Evolutionary conservation across 2,888 invertebrate genomes (phyloP).

Genomic region (Clusia tigrina): DNA sequence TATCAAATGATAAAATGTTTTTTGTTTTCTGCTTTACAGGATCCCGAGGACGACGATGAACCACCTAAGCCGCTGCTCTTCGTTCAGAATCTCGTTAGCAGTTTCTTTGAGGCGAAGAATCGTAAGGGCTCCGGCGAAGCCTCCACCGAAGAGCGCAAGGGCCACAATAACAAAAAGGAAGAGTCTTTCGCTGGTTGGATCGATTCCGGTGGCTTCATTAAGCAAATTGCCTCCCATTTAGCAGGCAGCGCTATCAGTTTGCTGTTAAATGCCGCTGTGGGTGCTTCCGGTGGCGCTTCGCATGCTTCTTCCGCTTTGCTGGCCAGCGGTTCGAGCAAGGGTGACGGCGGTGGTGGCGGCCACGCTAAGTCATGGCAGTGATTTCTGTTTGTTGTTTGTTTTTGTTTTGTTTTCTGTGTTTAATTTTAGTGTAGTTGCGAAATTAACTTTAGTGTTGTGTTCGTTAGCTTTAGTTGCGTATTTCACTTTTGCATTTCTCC

Average conservation of each 20-base stretch:
- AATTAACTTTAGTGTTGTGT: too few species aligned
- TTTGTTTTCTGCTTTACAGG: slow-evolving; percentile 44
- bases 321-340: slow-evolving; percentile 30
- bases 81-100: slow-evolving; percentile 52
- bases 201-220: slow-evolving; percentile 59
- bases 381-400: slow-evolving; percentile 26
- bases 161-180: slow-evolving; percentile 2
- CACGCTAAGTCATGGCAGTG: slow-evolving; percentile 31
- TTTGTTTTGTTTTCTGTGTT: slow-evolving; percentile 8
- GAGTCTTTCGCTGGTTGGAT: slow-evolving; percentile 41
- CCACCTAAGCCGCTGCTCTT: slow-evolving; percentile 59
- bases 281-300: slow-evolving; percentile 60
- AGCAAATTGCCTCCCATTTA: slow-evolving; percentile 57
- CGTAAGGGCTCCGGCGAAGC: slow-evolving; percentile 44
- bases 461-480: too few species aligned
- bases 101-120: slow-evolving; percentile 56
- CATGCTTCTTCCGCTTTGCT: slow-evolving; percentile 53
- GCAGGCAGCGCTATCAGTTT: slow-evolving; percentile 58
- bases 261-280: slow-evolving; percentile 57
- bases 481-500: too few species aligned
- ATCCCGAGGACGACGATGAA: slow-evolving; percentile 62
- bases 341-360: not conserved
- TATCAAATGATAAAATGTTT: not conserved
- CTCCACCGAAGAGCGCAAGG: slow-evolving; percentile 41
- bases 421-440: not conserved